Base-by-base conservation (phyloP, 2,888 invertebrate species). In the Brachypterus glaber region DNA sequence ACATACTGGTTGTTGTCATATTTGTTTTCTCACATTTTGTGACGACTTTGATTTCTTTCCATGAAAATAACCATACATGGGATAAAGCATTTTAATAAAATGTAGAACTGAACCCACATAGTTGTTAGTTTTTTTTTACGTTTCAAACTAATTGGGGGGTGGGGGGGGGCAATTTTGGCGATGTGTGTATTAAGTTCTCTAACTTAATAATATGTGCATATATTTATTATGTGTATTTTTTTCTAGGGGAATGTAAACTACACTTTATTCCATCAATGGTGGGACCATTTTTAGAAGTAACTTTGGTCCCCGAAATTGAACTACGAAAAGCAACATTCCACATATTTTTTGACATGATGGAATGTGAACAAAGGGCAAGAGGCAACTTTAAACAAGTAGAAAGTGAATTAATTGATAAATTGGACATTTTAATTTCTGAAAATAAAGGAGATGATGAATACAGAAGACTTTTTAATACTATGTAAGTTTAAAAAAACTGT, bases 401-500 rank as follows among this genome's bases (percentile, higher is more conserved):
- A 60, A 88, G 88, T 13, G 92, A 93, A 50, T 68, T 96, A 3
- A 93, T 95, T 34, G 93, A 95, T 59, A 92, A 93, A 59, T 68
- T 93, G 50, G 95, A 95, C 67, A 83, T 89, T 45, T 69, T 92
- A 16, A 87, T 95, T 30, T 90, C 90, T 40, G 88, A 91, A 57
- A 90, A 91, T 62, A 90, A 92, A 59, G 93, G 93, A 0, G 93
- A 95, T 53, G 88, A 89, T 57, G 89, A 92, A 58, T 95, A 93
- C 59, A 73, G 89, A 42, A 77, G 88, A 44, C 74, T 95, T n/a
- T 95, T 95, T 62, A 88, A 91, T 57, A 88, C 90, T 36, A 92
- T 93, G 93, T 93, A 72, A 88, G 91, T 83, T 25, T 8, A 30
- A 5, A 3, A 13, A 30, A n/a, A n/a, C n/a, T n/a, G n/a, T n/a